Base-by-base conservation (phyloP, 2,113 vertebrate species). In the Anguilla rostrata region DNA sequence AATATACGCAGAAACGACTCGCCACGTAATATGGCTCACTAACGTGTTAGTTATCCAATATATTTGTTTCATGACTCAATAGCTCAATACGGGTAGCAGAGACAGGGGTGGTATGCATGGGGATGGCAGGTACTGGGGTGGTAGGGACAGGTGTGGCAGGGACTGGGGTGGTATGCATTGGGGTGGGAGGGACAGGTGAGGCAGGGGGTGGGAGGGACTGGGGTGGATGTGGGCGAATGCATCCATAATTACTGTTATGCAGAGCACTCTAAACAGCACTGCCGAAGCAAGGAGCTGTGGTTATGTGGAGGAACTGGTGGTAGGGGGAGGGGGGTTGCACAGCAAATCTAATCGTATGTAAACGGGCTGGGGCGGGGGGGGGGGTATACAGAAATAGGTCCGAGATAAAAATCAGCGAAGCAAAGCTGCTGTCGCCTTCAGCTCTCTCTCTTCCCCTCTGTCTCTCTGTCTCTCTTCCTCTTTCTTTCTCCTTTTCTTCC, bases 351-450 rank as follows among this genome's bases (percentile, higher is more conserved):
- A 86, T 90, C 89, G 92, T 88, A 88, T 91, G 92, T 89, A 87
- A 92, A 90, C 88, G 91, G 91, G 91, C 89, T n/a, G n/a, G n/a
- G n/a, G n/a, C n/a, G n/a, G n/a, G n/a, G n/a, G n/a, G n/a, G n/a
- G n/a, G n/a, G n/a, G n/a, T n/a, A 90, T 89, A 80, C 88, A 87
- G 85, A 93, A 92, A 86, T 87, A 92, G 91, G 71, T 2, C 43
- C 88, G 75, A 86, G 85, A 88, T 83, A 88, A 87, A 41, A 84
- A 84, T 86, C 87, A 89, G 87, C 43, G 2, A 80, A 84, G 83
- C 20, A 22, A 90, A 81, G 78, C 88, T 49, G 2, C 82, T 78
- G 49, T 90, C 84, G 91, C 91, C 91, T 80, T 88, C 49, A 57
- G 82, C 82, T 46, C 34, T 40, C 14, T 40, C 80, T 83, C 41